A percentile compares a stretch with the other conserved stretches of the same genome.
phyloP scores from a whole-genome alignment of 2,113 vertebrate species.

The Rynchops niger region DNA sequence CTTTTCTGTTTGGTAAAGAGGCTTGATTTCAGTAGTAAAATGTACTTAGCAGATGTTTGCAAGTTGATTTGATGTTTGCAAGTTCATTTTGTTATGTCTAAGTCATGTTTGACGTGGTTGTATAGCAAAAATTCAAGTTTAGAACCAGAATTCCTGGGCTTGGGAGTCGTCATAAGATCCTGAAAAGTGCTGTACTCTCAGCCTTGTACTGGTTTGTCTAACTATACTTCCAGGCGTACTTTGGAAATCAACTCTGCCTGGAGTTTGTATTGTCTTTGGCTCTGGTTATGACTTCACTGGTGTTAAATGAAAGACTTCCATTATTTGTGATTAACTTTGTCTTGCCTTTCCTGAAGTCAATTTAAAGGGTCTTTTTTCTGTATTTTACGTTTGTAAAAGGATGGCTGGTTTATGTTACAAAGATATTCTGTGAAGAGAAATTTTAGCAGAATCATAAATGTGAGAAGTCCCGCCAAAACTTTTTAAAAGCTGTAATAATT shows the following conservation, averaged over 20 bases:
- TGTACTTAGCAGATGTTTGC: neutral
- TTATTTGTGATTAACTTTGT: neutral
- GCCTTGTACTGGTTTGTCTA: neutral
- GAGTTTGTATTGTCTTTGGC: neutral
- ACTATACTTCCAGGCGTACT: neutral
- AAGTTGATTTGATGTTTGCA: neutral
- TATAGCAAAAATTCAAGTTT: neutral
- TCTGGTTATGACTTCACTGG: neutral
- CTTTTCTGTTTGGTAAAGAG: neutral
- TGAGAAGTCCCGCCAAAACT: neutral
- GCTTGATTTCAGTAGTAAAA: neutral
- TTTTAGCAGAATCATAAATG: neutral
- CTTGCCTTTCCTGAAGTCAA: neutral
- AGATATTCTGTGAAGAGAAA: neutral
- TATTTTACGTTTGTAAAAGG: neutral
- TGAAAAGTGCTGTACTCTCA: neutral
- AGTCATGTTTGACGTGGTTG: neutral
- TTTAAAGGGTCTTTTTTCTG: neutral
- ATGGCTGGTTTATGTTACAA: neutral
- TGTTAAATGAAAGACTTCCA: neutral
- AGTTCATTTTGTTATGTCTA: neutral
- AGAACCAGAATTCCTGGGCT: neutral
- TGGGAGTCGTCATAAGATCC: neutral
- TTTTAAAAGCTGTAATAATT: neutral
- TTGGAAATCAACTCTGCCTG: neutral